Conservation (phyloP, 1,140 invertebrate species). For the Monomorium pharaonis region DNA sequence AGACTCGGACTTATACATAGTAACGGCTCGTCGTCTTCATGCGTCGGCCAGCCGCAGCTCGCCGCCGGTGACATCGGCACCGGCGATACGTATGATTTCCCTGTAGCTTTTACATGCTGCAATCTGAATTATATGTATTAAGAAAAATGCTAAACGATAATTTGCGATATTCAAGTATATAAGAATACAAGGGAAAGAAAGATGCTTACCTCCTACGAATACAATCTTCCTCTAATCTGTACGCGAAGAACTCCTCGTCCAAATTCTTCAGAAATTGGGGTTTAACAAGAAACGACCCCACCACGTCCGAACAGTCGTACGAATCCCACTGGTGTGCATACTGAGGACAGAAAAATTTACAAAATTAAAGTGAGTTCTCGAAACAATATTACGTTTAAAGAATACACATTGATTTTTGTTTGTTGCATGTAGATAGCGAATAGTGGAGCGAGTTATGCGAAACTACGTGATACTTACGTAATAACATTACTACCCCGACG, state of each 20-base stretch:
- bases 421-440: background rate
- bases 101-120: slow-evolving; percentile 87
- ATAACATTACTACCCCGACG: slow-evolving; percentile 95
- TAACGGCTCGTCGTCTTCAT: slow-evolving; percentile 83
- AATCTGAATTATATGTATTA: slow-evolving; percentile 83
- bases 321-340: slow-evolving; percentile 97
- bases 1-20: slow-evolving; percentile 83
- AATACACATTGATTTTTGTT: background rate
- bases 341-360: slow-evolving; percentile 84
- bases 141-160: background rate
- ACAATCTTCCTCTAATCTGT: slow-evolving; percentile 93
- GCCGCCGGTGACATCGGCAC: slow-evolving; percentile 88
- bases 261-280: slow-evolving; percentile 96
- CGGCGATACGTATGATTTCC: slow-evolving; percentile 88
- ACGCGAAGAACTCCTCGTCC: slow-evolving; percentile 94
- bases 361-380: background rate
- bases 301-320: slow-evolving; percentile 95
- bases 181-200: background rate
- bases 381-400: background rate
- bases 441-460: background rate
- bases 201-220: slow-evolving; percentile 87
- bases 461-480: slow-evolving; percentile 89
- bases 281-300: slow-evolving; percentile 95
- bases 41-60: slow-evolving; percentile 79
- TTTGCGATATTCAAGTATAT: background rate